Evolutionary conservation across 1,140 invertebrate genomes (phyloP).

Genomic region (Zaprionus inermis): DNA sequence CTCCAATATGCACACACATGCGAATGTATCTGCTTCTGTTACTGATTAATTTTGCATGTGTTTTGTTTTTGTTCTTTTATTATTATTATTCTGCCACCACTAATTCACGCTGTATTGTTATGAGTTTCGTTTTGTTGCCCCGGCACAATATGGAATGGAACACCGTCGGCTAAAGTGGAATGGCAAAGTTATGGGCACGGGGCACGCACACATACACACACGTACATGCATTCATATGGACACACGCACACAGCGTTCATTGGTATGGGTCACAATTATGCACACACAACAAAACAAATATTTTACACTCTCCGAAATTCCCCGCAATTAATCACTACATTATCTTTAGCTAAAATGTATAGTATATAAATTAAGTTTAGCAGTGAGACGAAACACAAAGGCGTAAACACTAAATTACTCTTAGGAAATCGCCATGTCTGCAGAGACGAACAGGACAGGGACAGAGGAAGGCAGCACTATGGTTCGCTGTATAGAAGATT

Average conservation of each 20-base stretch:
- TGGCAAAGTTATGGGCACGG: constrained; percentile 39
- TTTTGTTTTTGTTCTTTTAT: constrained; percentile 24
- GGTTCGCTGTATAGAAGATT: constrained; percentile 45
- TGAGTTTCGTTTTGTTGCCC: constrained; percentile 30
- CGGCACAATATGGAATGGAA: constrained; percentile 43
- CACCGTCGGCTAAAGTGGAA: constrained; percentile 46
- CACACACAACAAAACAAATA: constrained; percentile 69
- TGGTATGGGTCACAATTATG: constrained; percentile 51
- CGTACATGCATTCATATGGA: constrained; percentile 13
- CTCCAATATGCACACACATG: not conserved
- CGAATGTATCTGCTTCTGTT: constrained; percentile 9
- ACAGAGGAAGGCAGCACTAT: constrained; percentile 30
- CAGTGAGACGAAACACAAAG: constrained; percentile 6
- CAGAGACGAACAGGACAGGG: constrained; percentile 16
- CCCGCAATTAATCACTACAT: constrained; percentile 41
- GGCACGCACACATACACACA: constrained; percentile 24
- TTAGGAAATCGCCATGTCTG: constrained; percentile 17
- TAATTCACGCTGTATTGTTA: constrained; percentile 48
- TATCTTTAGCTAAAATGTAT: constrained; percentile 24
- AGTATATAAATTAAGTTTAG: constrained; percentile 4
- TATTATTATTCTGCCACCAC: constrained; percentile 24
- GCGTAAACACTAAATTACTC: not conserved
- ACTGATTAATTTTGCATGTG: constrained; percentile 36
- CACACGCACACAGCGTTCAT: constrained; percentile 18
- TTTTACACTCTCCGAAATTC: constrained; percentile 37